Percentiles rank a stretch among this genome's conserved stretches.
Evolutionary conservation across 2,888 invertebrate species (phyloP).

Genomic region (Athalia circularis): DNA sequence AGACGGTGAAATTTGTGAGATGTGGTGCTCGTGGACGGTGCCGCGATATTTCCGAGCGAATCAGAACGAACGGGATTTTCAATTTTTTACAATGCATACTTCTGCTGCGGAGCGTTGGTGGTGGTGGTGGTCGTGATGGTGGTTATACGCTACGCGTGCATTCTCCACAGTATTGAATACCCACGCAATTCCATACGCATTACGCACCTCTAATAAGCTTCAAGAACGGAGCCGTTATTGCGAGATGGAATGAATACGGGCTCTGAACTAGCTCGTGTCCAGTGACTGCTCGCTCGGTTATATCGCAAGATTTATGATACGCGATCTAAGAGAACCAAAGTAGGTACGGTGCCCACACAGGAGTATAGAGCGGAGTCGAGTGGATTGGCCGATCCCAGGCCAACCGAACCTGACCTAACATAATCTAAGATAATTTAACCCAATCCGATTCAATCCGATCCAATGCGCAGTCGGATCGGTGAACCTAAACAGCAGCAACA

Average conservation of each 20-base stretch:
- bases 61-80: constrained; percentile 41
- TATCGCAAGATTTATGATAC: constrained; percentile 7
- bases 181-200: constrained; percentile 35
- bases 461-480: constrained; percentile 6
- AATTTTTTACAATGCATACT: background rate
- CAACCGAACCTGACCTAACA: constrained; percentile 6
- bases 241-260: constrained; percentile 4
- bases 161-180: constrained; percentile 4
- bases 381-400: background rate
- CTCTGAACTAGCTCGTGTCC: too few relatives aligned
- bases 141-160: background rate
- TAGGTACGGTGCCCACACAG: background rate
- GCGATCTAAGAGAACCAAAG: constrained; percentile 10
- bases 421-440: background rate
- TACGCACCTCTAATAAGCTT: constrained; percentile 37
- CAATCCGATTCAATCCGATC: constrained; percentile 1
- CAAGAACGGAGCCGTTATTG: background rate
- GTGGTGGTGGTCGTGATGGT: background rate
- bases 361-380: background rate
- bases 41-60: constrained; percentile 7
- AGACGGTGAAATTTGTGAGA: constrained; percentile 34
- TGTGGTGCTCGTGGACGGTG: background rate
- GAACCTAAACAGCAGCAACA: constrained; percentile 6
- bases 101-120: background rate
- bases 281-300: too few relatives aligned